phyloP scores from a whole-genome alignment of 2,888 invertebrate species.

The Lamellibrachia columna region DNA sequence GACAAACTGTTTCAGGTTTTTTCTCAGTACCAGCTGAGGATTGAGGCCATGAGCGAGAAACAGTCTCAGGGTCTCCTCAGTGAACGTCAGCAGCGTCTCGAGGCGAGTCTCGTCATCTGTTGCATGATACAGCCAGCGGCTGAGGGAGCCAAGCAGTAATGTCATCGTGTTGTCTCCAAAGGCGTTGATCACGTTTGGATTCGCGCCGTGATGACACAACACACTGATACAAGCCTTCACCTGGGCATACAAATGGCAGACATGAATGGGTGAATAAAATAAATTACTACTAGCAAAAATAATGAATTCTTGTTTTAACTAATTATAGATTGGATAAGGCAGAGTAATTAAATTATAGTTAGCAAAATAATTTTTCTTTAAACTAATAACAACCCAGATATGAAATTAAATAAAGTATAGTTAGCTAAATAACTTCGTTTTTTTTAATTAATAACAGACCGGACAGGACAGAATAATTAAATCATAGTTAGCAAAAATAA shows the following conservation, averaged over 20 bases:
- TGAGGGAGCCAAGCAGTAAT: slow-evolving; percentile 40
- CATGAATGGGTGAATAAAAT: too few species aligned
- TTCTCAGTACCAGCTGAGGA: slow-evolving; percentile 41
- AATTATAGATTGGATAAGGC: too few species aligned
- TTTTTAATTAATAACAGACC: too few species aligned
- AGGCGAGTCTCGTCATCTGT: slow-evolving; percentile 34
- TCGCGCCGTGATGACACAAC: slow-evolving; percentile 40
- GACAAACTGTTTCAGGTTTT: slow-evolving; percentile 43
- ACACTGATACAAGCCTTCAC: slow-evolving; percentile 31
- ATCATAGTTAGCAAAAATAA: too few species aligned
- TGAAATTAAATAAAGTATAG: too few species aligned
- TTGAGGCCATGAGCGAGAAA: slow-evolving; percentile 42
- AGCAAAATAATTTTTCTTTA: too few species aligned
- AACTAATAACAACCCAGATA: too few species aligned
- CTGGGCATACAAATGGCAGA: neutral
- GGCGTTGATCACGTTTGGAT: slow-evolving; percentile 44
- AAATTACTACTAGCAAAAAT: too few species aligned
- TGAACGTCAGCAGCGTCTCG: slow-evolving; percentile 39
- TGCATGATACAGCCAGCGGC: slow-evolving; percentile 43
- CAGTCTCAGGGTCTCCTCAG: slow-evolving; percentile 38
- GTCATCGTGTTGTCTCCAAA: slow-evolving; percentile 44
- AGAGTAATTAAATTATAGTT: too few species aligned
- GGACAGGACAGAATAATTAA: too few species aligned
- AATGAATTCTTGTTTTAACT: too few species aligned
- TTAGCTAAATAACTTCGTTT: too few species aligned